Evolutionary conservation across 2,888 invertebrate genomes (phyloP), one percentile per base, ranked within the genome.

Genomic region (Phengaris alcon): DNA sequence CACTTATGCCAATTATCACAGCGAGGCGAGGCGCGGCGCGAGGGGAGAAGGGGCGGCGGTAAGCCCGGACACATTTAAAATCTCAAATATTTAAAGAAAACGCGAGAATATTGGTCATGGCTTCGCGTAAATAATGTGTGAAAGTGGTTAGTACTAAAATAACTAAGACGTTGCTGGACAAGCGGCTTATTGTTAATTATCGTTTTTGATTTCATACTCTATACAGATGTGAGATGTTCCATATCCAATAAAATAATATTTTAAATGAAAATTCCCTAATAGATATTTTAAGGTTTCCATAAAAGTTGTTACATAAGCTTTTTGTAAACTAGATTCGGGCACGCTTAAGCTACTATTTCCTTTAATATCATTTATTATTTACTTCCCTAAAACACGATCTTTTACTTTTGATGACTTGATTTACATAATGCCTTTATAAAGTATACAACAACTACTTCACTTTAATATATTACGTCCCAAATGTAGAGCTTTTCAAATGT

Each of bases 1-100:
- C 78, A 80, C 78, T 79, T 81, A 82, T 82, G 82, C 82, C 89
- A 89, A 90, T 90, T 90, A 90, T 85, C 85, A 84, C 82, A 80
- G 78, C 76, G 78, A 80, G 64, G 12, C 35, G 64, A 12, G 64
- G 7, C 7, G 22, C 9, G 22, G 9, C 35, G 35, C 5, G 64
- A 35, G 6, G 12, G 35, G 22, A 9, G 22, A 10, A 15, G 59
- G 22, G 10, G 48, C 44, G 64, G 64, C 22, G 79, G 77, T 79
- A 79, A 79, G 77, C 78, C 77, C 77, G 75, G 76, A 79, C 78
- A 77, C 75, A 78, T 79, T 79, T 77, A 79, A 80, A 81, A 81
- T 77, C 81, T 82, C 81, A 82, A 84, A 84, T 82, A 82, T 82
- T 77, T 81, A 80, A 79, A 79, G 76, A 77, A 77, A 79, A 81